Conservation (phyloP, 2,113 vertebrate genomes). For the Neotragus moschatus region DNA sequence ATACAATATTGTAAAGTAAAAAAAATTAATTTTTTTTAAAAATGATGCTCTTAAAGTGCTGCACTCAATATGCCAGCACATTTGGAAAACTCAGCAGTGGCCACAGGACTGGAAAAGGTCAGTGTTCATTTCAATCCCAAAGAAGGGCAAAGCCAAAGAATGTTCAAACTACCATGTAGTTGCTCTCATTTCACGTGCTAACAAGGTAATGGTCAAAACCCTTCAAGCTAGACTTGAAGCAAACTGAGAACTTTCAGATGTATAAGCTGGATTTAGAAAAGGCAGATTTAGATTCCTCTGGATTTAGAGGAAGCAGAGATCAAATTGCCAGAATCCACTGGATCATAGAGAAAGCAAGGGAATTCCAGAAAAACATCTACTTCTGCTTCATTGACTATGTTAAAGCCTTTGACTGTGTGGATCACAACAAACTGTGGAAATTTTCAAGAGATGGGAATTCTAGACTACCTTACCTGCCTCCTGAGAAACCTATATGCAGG, state of each 20-base stretch:
- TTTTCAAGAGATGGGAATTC: not conserved
- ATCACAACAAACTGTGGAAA: not conserved
- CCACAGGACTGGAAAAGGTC: not conserved
- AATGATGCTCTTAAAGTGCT: not conserved
- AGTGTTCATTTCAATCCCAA: not conserved
- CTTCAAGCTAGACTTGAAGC: rapidly evolving
- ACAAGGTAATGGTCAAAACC: not conserved
- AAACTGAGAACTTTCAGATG: not conserved
- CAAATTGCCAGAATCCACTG: not conserved
- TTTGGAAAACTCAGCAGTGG: not conserved
- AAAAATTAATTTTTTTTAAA: no score
- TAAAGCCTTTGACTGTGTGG: not conserved
- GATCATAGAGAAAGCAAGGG: not conserved
- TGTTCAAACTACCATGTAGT: not conserved
- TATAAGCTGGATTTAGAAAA: not conserved
- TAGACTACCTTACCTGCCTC: not conserved
- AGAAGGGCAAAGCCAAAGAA: not conserved
- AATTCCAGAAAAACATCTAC: not conserved
- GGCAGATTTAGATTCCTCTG: not conserved
- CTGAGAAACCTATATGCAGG: not conserved
- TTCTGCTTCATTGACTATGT: not conserved
- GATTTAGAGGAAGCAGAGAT: not conserved
- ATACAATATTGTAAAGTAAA: no score
- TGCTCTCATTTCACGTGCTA: not conserved
- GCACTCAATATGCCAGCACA: not conserved